A percentile compares a stretch with the other conserved stretches of the same genome.
phyloP scores from a whole-genome alignment of 2,113 vertebrate species.

The Philantomba maxwellii region DNA sequence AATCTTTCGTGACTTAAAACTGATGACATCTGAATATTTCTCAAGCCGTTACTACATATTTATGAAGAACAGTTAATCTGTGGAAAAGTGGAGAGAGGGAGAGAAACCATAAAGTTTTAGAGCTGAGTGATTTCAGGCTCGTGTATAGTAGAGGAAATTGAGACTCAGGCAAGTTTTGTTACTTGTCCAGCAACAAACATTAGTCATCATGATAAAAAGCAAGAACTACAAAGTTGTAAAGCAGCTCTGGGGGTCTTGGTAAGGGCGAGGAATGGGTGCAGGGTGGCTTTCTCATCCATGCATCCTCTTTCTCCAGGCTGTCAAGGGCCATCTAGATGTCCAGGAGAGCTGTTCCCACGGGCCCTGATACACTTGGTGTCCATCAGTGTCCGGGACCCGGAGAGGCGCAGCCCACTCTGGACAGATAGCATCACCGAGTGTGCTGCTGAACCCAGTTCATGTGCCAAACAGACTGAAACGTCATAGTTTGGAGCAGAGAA shows the following conservation, averaged over 20 bases:
- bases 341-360: background rate
- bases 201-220: background rate
- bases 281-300: background rate
- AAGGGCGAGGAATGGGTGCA: background rate
- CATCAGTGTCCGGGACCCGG: background rate
- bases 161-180: background rate
- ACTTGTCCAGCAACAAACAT: background rate
- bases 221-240: background rate
- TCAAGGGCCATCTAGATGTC: background rate
- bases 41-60: slow-evolving; percentile 61
- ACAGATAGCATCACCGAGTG: background rate
- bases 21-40: slow-evolving; percentile 58
- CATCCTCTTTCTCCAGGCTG: background rate
- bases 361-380: background rate
- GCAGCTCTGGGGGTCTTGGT: background rate
- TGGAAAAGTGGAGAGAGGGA: background rate
- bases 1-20: slow-evolving; percentile 46
- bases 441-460: background rate
- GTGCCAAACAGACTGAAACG: background rate
- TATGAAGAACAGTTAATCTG: slow-evolving; percentile 61
- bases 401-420: background rate
- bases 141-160: background rate
- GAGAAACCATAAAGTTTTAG: slow-evolving; percentile 23
- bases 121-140: background rate
- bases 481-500: background rate